Conservation (phyloP, 1,140 invertebrate genomes). For the Macrobrachium rosenbergii region DNA sequence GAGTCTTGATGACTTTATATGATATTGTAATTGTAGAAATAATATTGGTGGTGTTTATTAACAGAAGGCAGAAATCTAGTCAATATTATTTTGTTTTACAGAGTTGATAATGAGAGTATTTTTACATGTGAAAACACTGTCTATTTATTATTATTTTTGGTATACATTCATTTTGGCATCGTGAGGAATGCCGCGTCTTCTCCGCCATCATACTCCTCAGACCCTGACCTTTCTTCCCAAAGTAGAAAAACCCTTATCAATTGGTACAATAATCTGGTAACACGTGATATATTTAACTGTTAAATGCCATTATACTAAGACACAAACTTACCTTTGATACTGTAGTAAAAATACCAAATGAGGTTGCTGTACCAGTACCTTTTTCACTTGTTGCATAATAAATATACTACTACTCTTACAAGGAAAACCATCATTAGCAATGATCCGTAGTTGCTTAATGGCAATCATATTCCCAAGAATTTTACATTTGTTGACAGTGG, state of each 20-base stretch:
- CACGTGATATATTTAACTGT: no score
- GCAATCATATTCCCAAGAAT: conserved; percentile 10
- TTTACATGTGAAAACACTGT: conserved; percentile 58
- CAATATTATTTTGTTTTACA: conserved; percentile 61
- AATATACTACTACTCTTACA: not conserved
- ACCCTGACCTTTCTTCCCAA: conserved; percentile 8
- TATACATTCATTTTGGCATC: conserved; percentile 27
- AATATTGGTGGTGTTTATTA: conserved; percentile 54
- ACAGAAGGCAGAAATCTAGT: conserved; percentile 53
- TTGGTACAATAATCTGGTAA: no score
- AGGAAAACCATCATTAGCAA: not conserved
- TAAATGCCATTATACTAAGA: no score
- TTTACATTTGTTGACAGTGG: conserved; percentile 22
- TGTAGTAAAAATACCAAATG: no score
- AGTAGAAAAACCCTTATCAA: not conserved
- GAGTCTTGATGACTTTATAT: conserved; percentile 48
- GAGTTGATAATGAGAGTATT: conserved; percentile 58
- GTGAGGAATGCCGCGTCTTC: conserved; percentile 2
- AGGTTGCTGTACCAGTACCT: no score
- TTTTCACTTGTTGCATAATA: conserved; percentile 1
- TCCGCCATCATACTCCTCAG: conserved; percentile 22
- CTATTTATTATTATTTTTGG: conserved; percentile 56
- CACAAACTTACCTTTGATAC: no score
- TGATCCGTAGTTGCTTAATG: not conserved
- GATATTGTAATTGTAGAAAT: conserved; percentile 52